Percentiles rank a stretch among this genome's conserved stretches.
Evolutionary conservation across 2,888 invertebrate species (phyloP).

Genomic region (Drosophila histrio): DNA sequence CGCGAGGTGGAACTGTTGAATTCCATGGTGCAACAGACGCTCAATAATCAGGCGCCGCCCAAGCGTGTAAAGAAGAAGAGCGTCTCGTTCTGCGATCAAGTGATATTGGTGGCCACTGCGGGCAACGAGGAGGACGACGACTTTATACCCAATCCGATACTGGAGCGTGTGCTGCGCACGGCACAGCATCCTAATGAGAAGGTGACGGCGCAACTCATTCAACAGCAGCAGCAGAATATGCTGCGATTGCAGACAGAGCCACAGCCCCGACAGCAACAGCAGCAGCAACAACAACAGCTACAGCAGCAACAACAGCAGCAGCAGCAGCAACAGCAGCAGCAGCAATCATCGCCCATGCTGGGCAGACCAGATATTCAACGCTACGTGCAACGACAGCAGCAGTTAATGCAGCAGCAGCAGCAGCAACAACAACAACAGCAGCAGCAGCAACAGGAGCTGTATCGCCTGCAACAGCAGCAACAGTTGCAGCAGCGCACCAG

Average conservation of each 20-base stretch:
- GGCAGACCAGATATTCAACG: constrained; percentile 81
- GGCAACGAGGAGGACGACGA: constrained; percentile 96
- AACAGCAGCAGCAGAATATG: constrained; percentile 84
- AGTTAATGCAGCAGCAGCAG: constrained; percentile 77
- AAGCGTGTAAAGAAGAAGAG: constrained; percentile 93
- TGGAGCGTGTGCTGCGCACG: constrained; percentile 93
- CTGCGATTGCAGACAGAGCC: constrained; percentile 85
- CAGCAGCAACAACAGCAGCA: constrained; percentile 73
- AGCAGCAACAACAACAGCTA: constrained; percentile 46
- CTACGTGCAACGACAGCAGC: constrained; percentile 81
- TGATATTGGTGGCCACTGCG: constrained; percentile 95
- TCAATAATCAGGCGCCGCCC: constrained; percentile 85
- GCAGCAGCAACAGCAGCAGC: constrained; percentile 58
- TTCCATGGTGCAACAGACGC: constrained; percentile 85
- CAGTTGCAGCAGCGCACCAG: constrained; percentile 68
- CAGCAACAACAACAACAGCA: constrained; percentile 78
- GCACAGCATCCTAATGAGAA: constrained; percentile 88
- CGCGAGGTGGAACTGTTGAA: constrained; percentile 86
- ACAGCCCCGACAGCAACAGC: constrained; percentile 78
- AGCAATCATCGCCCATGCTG: constrained; percentile 76
- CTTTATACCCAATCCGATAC: constrained; percentile 95
- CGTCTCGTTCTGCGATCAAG: constrained; percentile 97
- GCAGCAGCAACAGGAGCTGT: constrained; percentile 79
- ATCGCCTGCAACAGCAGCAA: constrained; percentile 78
- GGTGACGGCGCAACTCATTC: constrained; percentile 86